Evolutionary conservation across 2,888 invertebrate genomes (phyloP), one percentile per base, ranked within the genome.

Genomic region (Oligia strigilis): DNA sequence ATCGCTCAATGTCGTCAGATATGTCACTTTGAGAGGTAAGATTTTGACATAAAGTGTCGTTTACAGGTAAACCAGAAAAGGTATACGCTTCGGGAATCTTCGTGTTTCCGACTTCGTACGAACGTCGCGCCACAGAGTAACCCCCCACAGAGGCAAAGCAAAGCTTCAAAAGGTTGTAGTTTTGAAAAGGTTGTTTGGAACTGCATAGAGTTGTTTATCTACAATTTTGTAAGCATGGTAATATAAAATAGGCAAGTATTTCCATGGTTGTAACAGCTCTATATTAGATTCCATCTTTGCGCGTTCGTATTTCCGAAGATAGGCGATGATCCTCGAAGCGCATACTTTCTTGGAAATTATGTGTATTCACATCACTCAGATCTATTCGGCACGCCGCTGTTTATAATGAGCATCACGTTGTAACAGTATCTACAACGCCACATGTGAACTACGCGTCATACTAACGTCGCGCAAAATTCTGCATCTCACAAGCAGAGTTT

Each of bases 1-100:
- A 0, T 91, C 93, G 0, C 80, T 96, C 13, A 93, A 93, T 0
- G 72, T 91, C 1, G 83, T 94, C 58, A 89, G 94, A 79, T 93
- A 91, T 60, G 40, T 92, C 0, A 81, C 91, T 49, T 70, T 95
- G 19, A 86, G 89, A 85, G 96, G 96, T 96, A 19, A 92, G 91
- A 19, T 65, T 5, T 29, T 29, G 60, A 6, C 6, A 29, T 14
- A 29, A 14, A 13, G 14, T 62, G 13, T 62, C 62, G 29, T 23
- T 58, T 80, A 82, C 77, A 85, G 85, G 84, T 40, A n/a, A 58
- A 58, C n/a, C 17, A 58, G n/a, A 58, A n/a, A 40, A 55, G 11
- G 9, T 55, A 40, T n/a, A 40, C 5, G 5, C 40, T 72, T 71
- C 36, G 23, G 23, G 36, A 55, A 71, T 71, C 36, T 58, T 49